These are phyloP conservation scores for Mohoua ochrocephala DNA, from an alignment of 2,113 vertebrate genomes.

Conservation along the genomic window DNA sequence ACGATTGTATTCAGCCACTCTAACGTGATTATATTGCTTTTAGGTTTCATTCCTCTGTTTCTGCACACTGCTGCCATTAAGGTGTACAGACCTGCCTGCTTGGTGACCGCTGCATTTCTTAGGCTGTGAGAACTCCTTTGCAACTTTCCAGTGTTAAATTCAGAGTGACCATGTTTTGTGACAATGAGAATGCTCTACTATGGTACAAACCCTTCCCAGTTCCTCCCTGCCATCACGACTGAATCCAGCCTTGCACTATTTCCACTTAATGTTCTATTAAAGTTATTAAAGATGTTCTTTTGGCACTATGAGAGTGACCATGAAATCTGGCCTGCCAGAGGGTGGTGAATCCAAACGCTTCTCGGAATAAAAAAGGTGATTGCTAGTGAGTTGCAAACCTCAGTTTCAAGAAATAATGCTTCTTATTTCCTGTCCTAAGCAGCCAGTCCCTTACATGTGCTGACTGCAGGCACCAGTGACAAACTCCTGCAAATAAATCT, in stretches of 20 bases:
- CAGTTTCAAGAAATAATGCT: background rate
- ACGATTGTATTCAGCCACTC: background rate
- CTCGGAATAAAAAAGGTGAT: background rate
- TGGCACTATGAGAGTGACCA: background rate
- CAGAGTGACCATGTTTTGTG: background rate
- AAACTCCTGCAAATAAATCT: background rate
- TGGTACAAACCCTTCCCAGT: background rate
- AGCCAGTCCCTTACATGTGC: background rate
- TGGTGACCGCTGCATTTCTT: background rate
- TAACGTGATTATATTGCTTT: background rate
- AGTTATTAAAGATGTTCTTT: background rate
- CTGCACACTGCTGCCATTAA: background rate
- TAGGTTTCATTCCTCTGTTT: background rate
- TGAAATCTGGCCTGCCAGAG: background rate
- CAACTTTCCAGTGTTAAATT: background rate
- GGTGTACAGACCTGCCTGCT: background rate
- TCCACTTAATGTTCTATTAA: background rate
- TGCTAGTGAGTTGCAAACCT: background rate
- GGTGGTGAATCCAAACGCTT: background rate
- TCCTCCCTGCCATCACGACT: background rate
- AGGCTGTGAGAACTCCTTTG: background rate
- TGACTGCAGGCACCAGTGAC: background rate
- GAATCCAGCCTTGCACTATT: background rate
- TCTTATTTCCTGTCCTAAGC: background rate
- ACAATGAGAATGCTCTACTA: background rate